These are phyloP conservation scores for Alosa alosa DNA, from an alignment of 2,113 vertebrate genomes.

Conservation along the genomic window DNA sequence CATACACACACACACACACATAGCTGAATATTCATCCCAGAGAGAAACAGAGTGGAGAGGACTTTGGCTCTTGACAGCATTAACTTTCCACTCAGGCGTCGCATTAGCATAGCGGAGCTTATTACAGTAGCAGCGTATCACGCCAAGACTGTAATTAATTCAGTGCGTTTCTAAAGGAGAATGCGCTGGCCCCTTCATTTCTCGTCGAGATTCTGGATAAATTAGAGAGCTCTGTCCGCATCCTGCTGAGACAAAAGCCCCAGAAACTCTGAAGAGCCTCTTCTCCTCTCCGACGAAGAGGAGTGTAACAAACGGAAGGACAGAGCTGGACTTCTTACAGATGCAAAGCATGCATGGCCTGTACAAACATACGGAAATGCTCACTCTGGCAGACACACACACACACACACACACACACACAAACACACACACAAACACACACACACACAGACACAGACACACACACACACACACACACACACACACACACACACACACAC, in stretches of 20 bases:
- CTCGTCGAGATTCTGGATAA: slow-evolving; percentile 70
- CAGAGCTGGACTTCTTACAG: not conserved
- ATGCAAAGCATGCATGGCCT: not conserved
- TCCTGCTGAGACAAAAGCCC: slow-evolving; percentile 35
- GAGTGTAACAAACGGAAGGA: not conserved
- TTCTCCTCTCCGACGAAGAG: slow-evolving; percentile 18
- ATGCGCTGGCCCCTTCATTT: slow-evolving; percentile 69
- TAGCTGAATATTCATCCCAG: slow-evolving; percentile 46
- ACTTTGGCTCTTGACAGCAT: slow-evolving; percentile 43
- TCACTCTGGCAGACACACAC: not conserved
- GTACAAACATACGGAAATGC: not conserved
- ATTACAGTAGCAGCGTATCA: slow-evolving; percentile 65
- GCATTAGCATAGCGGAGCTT: slow-evolving; percentile 62
- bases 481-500: not conserved
- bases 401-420: slow-evolving; percentile 36
- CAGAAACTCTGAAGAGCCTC: not conserved
- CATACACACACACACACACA: not conserved
- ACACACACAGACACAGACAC: slow-evolving; percentile 34
- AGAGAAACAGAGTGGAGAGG: slow-evolving; percentile 9
- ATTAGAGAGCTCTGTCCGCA: slow-evolving; percentile 56
- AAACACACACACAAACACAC: not conserved
- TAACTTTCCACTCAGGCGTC: slow-evolving; percentile 45
- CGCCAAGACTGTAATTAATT: slow-evolving; percentile 63
- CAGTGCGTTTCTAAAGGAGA: slow-evolving; percentile 31
- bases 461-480: slow-evolving; percentile 21